phyloP scores from a whole-genome alignment of 2,113 vertebrate genomes.

The Hyperopisus bebe region DNA sequence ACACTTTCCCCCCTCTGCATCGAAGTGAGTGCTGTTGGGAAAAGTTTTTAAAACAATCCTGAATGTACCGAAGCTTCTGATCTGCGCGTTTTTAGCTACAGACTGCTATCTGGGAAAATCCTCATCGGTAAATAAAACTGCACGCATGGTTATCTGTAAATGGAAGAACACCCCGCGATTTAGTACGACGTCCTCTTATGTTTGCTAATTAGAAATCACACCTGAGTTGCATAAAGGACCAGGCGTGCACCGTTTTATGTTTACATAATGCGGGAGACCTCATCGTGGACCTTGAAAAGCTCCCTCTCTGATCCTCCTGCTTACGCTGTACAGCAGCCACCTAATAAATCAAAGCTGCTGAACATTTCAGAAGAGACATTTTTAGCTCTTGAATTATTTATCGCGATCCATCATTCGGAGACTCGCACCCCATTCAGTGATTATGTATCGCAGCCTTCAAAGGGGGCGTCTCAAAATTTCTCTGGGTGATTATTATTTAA shows the following conservation, averaged over 20 bases:
- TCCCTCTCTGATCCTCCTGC: neutral
- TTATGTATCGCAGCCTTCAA: constrained; percentile 16
- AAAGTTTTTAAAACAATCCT: neutral
- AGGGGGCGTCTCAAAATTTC: neutral
- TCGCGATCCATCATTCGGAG: constrained; percentile 8
- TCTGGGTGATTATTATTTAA: constrained; percentile 5
- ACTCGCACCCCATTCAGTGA: neutral
- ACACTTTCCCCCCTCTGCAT: neutral
- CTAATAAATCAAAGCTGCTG: constrained; percentile 15
- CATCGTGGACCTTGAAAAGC: neutral
- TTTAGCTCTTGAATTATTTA: constrained; percentile 10
- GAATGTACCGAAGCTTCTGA: neutral
- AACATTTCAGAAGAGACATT: constrained; percentile 24
- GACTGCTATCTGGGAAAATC: neutral
- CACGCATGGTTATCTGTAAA: neutral
- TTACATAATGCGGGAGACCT: neutral
- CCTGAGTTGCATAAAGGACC: neutral
- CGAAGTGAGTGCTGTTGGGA: neutral
- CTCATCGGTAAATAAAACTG: neutral
- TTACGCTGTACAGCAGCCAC: neutral
- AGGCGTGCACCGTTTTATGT: neutral
- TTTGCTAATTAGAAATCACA: neutral
- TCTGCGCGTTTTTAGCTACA: neutral
- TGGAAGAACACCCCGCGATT: neutral
- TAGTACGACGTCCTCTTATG: neutral